Conservation (phyloP, 2,797 vertebrate species). For the Carapus acus region DNA sequence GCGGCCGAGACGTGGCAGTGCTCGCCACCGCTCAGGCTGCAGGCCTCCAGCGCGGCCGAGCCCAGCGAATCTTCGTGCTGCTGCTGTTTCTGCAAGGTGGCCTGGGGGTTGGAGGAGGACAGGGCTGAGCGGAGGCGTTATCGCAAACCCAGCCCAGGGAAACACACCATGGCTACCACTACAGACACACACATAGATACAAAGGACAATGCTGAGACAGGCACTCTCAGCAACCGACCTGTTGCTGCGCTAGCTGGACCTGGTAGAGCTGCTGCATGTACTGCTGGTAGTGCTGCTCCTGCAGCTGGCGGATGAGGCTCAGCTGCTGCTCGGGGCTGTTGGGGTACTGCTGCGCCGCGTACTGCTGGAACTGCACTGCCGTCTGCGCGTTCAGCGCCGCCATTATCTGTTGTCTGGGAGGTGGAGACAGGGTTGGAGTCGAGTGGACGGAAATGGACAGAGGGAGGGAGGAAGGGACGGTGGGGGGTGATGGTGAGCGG, state of each 20-base stretch:
- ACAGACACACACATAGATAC: too few relatives aligned
- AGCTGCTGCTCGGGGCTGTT: slow-evolving; percentile 95
- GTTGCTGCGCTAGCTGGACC: slow-evolving; percentile 97
- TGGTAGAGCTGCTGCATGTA: slow-evolving; percentile 99
- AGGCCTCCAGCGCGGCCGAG: slow-evolving; percentile 71
- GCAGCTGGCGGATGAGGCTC: slow-evolving; percentile 93
- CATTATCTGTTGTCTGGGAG: slow-evolving; percentile 95
- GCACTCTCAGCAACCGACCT: slow-evolving; percentile 70
- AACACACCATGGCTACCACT: neutral
- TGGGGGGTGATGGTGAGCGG: neutral
- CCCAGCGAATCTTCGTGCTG: slow-evolving; percentile 78
- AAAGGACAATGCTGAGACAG: too few relatives aligned
- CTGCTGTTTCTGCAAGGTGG: slow-evolving; percentile 91
- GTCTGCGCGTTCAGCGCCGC: slow-evolving; percentile 97
- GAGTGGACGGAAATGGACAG: slow-evolving; percentile 19
- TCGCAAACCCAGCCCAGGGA: neutral
- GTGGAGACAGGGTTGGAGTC: neutral
- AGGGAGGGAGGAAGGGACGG: neutral
- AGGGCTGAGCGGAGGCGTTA: neutral
- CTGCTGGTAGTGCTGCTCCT: slow-evolving; percentile 99
- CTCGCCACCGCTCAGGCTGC: slow-evolving; percentile 54
- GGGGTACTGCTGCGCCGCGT: slow-evolving; percentile 96
- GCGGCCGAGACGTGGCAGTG: slow-evolving; percentile 26
- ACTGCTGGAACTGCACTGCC: slow-evolving; percentile 98
- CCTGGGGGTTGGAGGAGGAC: slow-evolving; percentile 64